Conservation (phyloP, 2,888 invertebrate genomes). For the Andrena camellia region DNA sequence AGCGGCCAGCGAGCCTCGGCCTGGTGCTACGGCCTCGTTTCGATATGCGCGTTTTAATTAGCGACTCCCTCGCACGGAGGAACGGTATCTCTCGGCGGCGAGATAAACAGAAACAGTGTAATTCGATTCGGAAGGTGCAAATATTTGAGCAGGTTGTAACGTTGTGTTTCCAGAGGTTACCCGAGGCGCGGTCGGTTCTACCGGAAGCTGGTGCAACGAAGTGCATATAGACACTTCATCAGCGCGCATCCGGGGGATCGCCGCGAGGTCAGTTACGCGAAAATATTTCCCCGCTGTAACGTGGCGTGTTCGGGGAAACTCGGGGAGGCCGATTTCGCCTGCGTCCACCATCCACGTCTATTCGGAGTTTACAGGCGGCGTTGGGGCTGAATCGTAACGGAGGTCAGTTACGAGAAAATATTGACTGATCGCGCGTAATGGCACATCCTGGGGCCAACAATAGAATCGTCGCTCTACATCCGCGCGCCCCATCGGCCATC, state of each 20-base stretch:
- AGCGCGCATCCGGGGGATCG: constrained; percentile 62
- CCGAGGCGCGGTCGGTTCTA: constrained; percentile 48
- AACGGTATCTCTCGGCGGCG: constrained; percentile 41
- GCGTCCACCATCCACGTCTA: constrained; percentile 3
- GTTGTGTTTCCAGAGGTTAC: constrained; percentile 55
- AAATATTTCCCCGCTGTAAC: constrained; percentile 66
- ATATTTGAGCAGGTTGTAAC: constrained; percentile 72
- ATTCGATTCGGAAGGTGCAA: constrained; percentile 70
- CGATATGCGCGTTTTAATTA: constrained; percentile 68
- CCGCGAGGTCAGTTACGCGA: constrained; percentile 71
- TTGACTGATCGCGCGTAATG: constrained; percentile 79
- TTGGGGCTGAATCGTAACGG: constrained; percentile 42
- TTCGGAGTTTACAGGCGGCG: constrained; percentile 20
- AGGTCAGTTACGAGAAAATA: constrained; percentile 76
- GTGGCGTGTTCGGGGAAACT: constrained; percentile 51
- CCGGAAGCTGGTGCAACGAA: constrained; percentile 60
- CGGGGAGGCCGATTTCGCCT: neutral
- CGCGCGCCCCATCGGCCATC: constrained; percentile 17
- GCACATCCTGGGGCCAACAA: constrained; percentile 63
- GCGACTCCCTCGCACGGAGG: constrained; percentile 29
- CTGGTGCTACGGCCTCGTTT: constrained; percentile 15
- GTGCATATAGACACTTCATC: constrained; percentile 60
- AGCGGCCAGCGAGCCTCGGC: neutral
- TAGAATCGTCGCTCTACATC: constrained; percentile 53
- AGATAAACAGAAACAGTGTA: constrained; percentile 67